Base-by-base conservation (phyloP, 1,140 invertebrate genomes). In the Drosophila miranda region DNA sequence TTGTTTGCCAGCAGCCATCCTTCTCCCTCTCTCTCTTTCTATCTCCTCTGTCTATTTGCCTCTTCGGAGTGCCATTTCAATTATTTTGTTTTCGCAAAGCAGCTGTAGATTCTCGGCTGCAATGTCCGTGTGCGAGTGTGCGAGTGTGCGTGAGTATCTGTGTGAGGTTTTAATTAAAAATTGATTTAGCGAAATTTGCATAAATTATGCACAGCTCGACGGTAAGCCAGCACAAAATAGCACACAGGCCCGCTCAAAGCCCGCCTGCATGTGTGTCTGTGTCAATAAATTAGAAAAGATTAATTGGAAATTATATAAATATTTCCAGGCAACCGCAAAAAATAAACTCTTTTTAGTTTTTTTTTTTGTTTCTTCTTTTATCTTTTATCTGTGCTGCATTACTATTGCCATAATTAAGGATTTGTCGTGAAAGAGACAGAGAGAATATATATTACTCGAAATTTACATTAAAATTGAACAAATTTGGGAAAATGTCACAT, bases 121-220 rank as follows among this genome's bases (percentile, higher is more conserved):
- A 28, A 28, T 26, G 38, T 26, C 21, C 41, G 44, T 50, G 19
- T 30, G 19, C 19, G n/a, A 19, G 19, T 19, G 26, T 68, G 41
- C 51, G 9, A 44, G 44, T 63, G 42, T 38, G 14, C 19, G 41
- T 16, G 14, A 49, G 34, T 59, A 46, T 78, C 13, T 74, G 53
- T 78, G 66, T 75, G 54, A 62, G 76, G 72, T 87, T 87, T 86
- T 86, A 86, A 86, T 86, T 86, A 86, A 86, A 86, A 86, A 86
- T 86, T 86, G 81, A 87, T 86, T 86, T 86, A 87, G 82, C 82
- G 57, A 81, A 77, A 86, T 86, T 86, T 86, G 81, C 81, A 86
- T 86, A 86, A 86, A 87, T 87, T 86, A 86, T 81, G 84, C 82
- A 86, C 78, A 61, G 68, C 82, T 75, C 74, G 58, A 46, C 72